Base-by-base conservation (phyloP, 1,140 invertebrate genomes). In the Nylanderia fulva region DNA sequence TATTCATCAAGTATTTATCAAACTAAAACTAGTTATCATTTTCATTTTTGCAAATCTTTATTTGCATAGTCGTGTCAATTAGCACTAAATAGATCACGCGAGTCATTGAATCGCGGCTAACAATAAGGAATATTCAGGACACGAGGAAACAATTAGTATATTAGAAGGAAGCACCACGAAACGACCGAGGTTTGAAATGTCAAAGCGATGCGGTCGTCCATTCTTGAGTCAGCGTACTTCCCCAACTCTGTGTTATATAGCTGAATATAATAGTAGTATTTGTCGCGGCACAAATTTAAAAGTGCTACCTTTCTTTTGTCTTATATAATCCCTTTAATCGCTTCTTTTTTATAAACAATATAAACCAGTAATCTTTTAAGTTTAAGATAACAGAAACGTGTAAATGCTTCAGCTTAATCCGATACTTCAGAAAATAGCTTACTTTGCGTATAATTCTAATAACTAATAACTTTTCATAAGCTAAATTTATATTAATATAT, bases 211-310 rank as follows among this genome's bases (percentile, higher is more conserved):
- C 21, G 0, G 8, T 69, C 45, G 15, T 48, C 8, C 24, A 2
- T 61, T 15, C 54, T 87, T 76, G 85, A 90, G 58, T 89, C 87
- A 89, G 33, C 33, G 85, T 89, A 76, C 58, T 87, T 89, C 63
- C 85, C 71, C 58, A 75, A 24, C 45, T 75, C 45, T 24, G n/a
- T 24, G n/a, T 56, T 84, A 21, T 52, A 21, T 48, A 24, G 9
- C 29, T 42, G n/a, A 71, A 58, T 86, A 58, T 86, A 86, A 33
- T 45, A 36, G 27, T 24, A 27, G 27, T 56, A 7, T 71, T 36
- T 52, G 58, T 45, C 76, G 42, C 42, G 8, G 4, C 15, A 15
- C 27, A 1, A 48, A 69, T 48, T 69, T 69, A 11, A 69, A 48
- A 15, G 45, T 2, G 2, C 24, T 52, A 54, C 11, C 24, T 69